These are phyloP conservation scores for Elmis aenea DNA, from an alignment of 2,888 invertebrate genomes.

Conservation along the genomic window DNA sequence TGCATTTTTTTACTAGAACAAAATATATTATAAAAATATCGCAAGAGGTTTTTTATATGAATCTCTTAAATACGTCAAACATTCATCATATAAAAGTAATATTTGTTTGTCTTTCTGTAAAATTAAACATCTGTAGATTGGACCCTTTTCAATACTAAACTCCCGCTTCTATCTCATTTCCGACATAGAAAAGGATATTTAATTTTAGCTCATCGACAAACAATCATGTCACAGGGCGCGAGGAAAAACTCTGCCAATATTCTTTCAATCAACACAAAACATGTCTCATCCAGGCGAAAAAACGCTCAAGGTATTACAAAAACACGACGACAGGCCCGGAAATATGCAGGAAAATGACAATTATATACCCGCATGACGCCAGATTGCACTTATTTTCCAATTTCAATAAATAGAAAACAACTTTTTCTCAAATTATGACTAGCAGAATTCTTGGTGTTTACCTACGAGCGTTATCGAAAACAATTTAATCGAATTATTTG, in stretches of 20 bases:
- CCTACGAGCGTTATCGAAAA: constrained; percentile 13
- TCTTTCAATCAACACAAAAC: constrained; percentile 44
- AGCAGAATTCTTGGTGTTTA: too few species aligned
- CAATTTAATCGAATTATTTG: constrained; percentile 5
- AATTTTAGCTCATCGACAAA: constrained; percentile 44
- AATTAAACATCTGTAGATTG: constrained; percentile 10
- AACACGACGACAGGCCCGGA: constrained; percentile 37
- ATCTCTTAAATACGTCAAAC: too few species aligned
- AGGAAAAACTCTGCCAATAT: constrained; percentile 39
- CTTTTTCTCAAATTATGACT: too few species aligned
- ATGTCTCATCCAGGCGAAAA: constrained; percentile 38
- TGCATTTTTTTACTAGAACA: too few species aligned
- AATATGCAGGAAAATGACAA: constrained; percentile 46
- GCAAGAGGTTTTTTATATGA: too few species aligned
- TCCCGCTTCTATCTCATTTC: constrained; percentile 38
- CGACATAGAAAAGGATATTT: constrained; percentile 44
- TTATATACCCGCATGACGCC: constrained; percentile 24
- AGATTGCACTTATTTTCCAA: constrained; percentile 2
- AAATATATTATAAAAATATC: too few species aligned
- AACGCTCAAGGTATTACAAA: constrained; percentile 35
- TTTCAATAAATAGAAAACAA: too few species aligned
- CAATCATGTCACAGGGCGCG: constrained; percentile 35
- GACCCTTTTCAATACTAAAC: constrained; percentile 16
- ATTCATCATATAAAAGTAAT: too few species aligned
- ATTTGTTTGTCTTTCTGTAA: too few species aligned